These are phyloP conservation scores for Mormyrus proboscirostris DNA, from an alignment of 2,797 vertebrate genomes.

Conservation along the genomic window DNA sequence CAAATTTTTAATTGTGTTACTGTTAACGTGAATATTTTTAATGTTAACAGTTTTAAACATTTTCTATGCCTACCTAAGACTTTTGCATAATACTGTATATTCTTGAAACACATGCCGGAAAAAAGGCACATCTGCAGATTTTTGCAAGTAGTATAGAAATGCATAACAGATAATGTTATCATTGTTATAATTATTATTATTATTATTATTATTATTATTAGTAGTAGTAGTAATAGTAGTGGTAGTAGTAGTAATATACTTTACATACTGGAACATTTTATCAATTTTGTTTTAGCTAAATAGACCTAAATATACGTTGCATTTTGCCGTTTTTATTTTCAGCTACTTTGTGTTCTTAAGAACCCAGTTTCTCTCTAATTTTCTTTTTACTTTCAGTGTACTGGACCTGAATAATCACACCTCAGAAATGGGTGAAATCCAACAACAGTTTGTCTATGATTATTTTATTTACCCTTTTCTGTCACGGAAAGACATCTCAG, in stretches of 20 bases:
- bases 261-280: neutral
- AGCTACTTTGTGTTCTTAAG: neutral
- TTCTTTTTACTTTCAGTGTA: conserved; percentile 44
- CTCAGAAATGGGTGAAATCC: conserved; percentile 20
- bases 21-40: neutral
- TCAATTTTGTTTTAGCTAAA: neutral
- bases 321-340: neutral
- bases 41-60: neutral
- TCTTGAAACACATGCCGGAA: neutral
- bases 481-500: conserved; percentile 40
- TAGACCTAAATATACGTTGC: neutral
- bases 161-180: neutral
- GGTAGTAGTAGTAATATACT: neutral
- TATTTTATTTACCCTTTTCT: conserved; percentile 56
- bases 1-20: neutral
- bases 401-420: conserved; percentile 43
- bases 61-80: neutral
- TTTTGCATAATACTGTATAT: neutral
- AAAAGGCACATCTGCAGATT: neutral
- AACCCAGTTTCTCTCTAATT: neutral
- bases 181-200: neutral
- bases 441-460: conserved; percentile 40
- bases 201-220: neutral
- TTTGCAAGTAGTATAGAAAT: neutral
- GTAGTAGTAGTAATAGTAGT: neutral